phyloP scores from a whole-genome alignment of 2,888 invertebrate species.

The Tridacna crocea region DNA sequence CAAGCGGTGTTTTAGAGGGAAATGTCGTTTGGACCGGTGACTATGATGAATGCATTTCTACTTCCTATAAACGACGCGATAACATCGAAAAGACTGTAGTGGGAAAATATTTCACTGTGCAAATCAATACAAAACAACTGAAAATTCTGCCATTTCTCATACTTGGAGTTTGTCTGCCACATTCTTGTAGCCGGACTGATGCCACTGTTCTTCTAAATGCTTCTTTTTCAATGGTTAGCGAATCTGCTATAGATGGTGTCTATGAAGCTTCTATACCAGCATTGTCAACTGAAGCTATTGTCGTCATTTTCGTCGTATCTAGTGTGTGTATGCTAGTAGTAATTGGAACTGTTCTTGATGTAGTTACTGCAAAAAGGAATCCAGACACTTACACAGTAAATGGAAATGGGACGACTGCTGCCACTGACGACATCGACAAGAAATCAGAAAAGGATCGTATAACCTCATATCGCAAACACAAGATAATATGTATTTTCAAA shows the following conservation, averaged over 20 bases:
- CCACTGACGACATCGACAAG: neutral
- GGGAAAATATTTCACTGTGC: constrained; percentile 45
- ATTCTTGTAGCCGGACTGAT: constrained; percentile 39
- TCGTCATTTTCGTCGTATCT: neutral
- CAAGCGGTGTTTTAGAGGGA: constrained; percentile 39
- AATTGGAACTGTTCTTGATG: constrained; percentile 1
- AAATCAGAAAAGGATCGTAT: neutral
- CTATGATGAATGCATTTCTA: constrained; percentile 40
- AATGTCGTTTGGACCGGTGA: constrained; percentile 39
- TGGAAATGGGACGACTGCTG: too few species aligned
- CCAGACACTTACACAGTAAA: too few species aligned
- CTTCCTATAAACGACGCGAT: constrained; percentile 7
- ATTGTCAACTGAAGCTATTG: neutral
- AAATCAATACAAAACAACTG: neutral
- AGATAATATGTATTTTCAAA: constrained; percentile 29
- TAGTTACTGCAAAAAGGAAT: too few species aligned
- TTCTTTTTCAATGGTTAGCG: neutral
- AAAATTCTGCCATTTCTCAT: neutral
- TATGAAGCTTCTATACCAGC: neutral
- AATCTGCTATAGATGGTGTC: neutral
- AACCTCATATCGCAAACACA: neutral
- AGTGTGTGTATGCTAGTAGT: neutral
- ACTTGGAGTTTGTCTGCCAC: constrained; percentile 49
- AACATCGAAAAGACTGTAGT: constrained; percentile 19
- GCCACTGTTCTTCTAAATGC: constrained; percentile 4